Conservation (phyloP, 1,140 invertebrate species). For the Drosophila orena region DNA sequence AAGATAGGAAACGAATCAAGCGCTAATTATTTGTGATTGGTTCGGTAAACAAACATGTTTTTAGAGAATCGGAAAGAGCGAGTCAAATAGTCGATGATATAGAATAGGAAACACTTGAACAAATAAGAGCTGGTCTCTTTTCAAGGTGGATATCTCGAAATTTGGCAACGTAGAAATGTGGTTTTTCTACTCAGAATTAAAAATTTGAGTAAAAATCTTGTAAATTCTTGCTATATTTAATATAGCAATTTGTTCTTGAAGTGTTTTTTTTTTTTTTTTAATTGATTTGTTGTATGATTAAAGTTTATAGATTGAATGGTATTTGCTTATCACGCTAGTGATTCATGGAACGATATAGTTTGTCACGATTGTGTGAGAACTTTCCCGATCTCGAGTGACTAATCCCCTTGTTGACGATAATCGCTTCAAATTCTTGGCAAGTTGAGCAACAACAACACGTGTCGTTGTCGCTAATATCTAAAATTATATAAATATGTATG, state of each 20-base stretch:
- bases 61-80: conserved; percentile 17
- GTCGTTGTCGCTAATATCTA: conserved; percentile 38
- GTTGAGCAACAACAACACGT: conserved; percentile 57
- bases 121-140: conserved; percentile 11
- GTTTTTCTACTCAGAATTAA: neutral
- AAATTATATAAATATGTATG: conserved; percentile 37
- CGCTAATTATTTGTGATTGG: conserved; percentile 50
- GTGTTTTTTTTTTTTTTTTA: no score
- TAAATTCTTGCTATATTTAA: no score
- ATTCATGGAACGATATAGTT: conserved; percentile 17
- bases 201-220: no score
- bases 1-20: conserved; percentile 9
- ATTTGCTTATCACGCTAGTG: conserved; percentile 20
- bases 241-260: no score
- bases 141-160: conserved; percentile 22
- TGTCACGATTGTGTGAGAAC: conserved; percentile 38
- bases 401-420: conserved; percentile 22
- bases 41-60: conserved; percentile 50
- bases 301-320: conserved; percentile 11
- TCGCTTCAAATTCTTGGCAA: conserved; percentile 9
- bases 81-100: conserved; percentile 17
- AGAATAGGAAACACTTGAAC: conserved; percentile 33
- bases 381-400: conserved; percentile 46
- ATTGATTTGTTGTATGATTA: neutral
- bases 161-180: conserved; percentile 8